Conservation (phyloP, 2,888 invertebrate species). For the Eupithecia subfuscata region DNA sequence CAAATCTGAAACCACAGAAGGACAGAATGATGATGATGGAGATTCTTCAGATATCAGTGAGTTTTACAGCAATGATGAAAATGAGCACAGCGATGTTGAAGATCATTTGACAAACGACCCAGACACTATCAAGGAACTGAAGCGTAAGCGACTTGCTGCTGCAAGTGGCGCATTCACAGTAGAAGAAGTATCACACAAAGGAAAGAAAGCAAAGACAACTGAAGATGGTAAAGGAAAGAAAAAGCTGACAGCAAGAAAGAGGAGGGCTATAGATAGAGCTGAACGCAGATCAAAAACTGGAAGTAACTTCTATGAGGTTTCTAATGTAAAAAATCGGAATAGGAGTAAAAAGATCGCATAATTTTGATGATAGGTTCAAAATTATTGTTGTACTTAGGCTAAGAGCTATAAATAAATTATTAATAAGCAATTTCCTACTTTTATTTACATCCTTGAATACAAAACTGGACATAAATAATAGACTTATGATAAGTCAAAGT, state of each 20-base stretch:
- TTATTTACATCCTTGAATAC: background rate
- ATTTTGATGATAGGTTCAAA: conserved; percentile 12
- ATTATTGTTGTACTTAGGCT: background rate
- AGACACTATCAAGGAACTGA: conserved; percentile 77
- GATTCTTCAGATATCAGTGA: conserved; percentile 87
- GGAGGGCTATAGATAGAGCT: conserved; percentile 89
- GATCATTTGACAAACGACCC: conserved; percentile 76
- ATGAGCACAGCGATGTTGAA: conserved; percentile 81
- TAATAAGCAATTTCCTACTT: background rate
- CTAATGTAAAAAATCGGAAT: conserved; percentile 95
- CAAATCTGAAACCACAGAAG: conserved; percentile 54
- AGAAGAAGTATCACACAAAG: conserved; percentile 76
- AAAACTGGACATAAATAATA: background rate
- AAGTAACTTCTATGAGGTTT: conserved; percentile 94
- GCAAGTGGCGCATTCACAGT: conserved; percentile 83
- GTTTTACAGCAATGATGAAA: conserved; percentile 87
- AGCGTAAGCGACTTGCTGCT: conserved; percentile 76
- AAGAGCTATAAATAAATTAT: conserved; percentile 3
- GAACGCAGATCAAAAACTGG: conserved; percentile 92
- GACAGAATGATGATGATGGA: conserved; percentile 69
- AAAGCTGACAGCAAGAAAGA: conserved; percentile 90
- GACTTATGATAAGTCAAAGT: background rate
- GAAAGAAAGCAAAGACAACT: conserved; percentile 63
- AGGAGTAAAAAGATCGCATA: conserved; percentile 86
- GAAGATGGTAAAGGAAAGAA: conserved; percentile 66